These are phyloP conservation scores for Amazona ochrocephala DNA, from an alignment of 2,797 vertebrate genomes.

Conservation along the genomic window DNA sequence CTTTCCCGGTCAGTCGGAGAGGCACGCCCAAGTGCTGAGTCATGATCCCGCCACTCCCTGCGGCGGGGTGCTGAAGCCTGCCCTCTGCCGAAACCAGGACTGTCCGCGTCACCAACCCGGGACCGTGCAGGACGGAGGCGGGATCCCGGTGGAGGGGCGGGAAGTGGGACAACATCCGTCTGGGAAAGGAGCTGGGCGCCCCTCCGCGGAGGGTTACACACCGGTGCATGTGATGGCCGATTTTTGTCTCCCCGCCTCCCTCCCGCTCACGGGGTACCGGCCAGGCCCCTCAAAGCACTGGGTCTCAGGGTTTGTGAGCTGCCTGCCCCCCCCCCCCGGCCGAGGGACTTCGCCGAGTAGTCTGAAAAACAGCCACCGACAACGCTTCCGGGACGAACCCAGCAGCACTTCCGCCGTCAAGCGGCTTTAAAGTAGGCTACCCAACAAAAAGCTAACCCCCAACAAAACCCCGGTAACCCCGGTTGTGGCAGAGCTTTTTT, in stretches of 20 bases:
- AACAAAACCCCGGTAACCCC: too few species aligned
- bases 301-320: accelerated
- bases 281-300: too few species aligned
- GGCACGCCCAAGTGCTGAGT: neutral
- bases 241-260: neutral
- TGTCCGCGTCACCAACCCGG: too few species aligned
- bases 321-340: too few species aligned
- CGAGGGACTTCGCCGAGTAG: accelerated
- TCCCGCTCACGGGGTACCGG: neutral
- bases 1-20: accelerated
- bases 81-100: too few species aligned
- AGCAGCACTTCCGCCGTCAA: neutral
- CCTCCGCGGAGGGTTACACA: accelerated
- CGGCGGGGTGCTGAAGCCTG: too few species aligned
- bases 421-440: neutral
- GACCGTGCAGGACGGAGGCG: neutral
- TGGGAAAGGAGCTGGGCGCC: accelerated
- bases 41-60: neutral
- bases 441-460: too few species aligned
- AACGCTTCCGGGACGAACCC: neutral
- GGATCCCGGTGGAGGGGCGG: too few species aligned
- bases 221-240: accelerated
- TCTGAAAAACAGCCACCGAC: neutral
- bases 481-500: neutral
- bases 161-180: accelerated